These are phyloP conservation scores for Mechanitis messenoides DNA, from an alignment of 2,888 invertebrate genomes.

Conservation along the genomic window DNA sequence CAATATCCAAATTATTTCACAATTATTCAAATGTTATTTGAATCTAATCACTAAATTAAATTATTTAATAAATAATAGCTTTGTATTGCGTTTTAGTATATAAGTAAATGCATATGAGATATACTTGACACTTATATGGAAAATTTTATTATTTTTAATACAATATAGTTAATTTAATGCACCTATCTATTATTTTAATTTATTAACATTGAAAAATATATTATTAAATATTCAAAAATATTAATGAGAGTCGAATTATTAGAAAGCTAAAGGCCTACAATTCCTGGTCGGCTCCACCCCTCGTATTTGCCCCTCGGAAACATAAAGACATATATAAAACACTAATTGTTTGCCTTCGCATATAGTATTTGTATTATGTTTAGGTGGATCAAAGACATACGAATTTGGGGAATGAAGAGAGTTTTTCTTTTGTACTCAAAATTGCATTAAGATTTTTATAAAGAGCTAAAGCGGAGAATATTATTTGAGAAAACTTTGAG, in stretches of 20 bases:
- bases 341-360: slow-evolving; percentile 50
- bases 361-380: slow-evolving; percentile 39
- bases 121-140: too few species aligned
- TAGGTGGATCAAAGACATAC: slow-evolving; percentile 56
- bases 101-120: too few species aligned
- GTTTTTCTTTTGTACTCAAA: slow-evolving; percentile 36
- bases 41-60: too few species aligned
- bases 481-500: slow-evolving; percentile 6
- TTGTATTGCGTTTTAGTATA: too few species aligned
- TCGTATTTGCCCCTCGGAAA: slow-evolving; percentile 28
- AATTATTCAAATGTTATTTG: too few species aligned
- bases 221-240: slow-evolving; percentile 1
- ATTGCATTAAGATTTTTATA: slow-evolving; percentile 9
- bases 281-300: slow-evolving; percentile 25
- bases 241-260: slow-evolving; percentile 14
- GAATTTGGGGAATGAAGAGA: slow-evolving; percentile 40
- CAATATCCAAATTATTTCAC: too few species aligned
- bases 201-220: not conserved
- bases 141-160: not conserved
- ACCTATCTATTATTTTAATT: too few species aligned
- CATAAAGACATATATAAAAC: slow-evolving; percentile 34
- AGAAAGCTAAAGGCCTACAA: slow-evolving; percentile 9
- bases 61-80: too few species aligned
- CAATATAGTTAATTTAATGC: not conserved
- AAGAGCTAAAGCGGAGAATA: slow-evolving; percentile 15